Conservation (phyloP, 2,797 vertebrate genomes). For the Basileuterus tristriatus region DNA sequence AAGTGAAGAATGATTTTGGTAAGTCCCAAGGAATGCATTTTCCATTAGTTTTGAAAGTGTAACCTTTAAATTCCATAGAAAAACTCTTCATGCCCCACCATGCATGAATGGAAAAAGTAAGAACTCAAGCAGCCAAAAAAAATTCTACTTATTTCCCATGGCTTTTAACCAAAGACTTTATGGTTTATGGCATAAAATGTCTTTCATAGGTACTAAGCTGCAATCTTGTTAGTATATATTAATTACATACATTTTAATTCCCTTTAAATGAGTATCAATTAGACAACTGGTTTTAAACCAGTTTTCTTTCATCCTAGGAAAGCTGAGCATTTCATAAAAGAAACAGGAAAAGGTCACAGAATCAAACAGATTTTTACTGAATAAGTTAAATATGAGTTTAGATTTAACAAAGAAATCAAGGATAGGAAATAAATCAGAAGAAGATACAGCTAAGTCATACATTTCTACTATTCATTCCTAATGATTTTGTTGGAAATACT, state of each 20-base stretch:
- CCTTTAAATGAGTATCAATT: background rate
- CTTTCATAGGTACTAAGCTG: background rate
- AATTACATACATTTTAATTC: background rate
- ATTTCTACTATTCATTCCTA: background rate
- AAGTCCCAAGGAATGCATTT: slow-evolving; percentile 58
- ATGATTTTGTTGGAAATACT: background rate
- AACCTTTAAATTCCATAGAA: slow-evolving; percentile 64
- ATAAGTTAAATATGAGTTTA: background rate
- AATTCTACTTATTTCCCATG: slow-evolving; percentile 32
- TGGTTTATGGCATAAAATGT: slow-evolving; percentile 13
- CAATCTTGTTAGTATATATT: background rate
- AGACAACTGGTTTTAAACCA: background rate
- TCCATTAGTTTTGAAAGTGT: slow-evolving; percentile 52
- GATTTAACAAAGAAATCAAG: background rate
- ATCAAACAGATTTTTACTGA: background rate
- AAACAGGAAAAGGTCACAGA: background rate
- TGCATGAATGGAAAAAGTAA: slow-evolving; percentile 57
- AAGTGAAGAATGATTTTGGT: slow-evolving; percentile 56
- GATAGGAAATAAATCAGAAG: background rate
- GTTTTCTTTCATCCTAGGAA: background rate
- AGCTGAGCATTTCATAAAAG: background rate
- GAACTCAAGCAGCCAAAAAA: slow-evolving; percentile 47
- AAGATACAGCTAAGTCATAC: background rate
- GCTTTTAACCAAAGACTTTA: slow-evolving; percentile 35
- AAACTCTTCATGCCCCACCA: slow-evolving; percentile 24